Evolutionary conservation across 2,113 vertebrate genomes (phyloP).

Genomic region (Theristicus caerulescens): DNA sequence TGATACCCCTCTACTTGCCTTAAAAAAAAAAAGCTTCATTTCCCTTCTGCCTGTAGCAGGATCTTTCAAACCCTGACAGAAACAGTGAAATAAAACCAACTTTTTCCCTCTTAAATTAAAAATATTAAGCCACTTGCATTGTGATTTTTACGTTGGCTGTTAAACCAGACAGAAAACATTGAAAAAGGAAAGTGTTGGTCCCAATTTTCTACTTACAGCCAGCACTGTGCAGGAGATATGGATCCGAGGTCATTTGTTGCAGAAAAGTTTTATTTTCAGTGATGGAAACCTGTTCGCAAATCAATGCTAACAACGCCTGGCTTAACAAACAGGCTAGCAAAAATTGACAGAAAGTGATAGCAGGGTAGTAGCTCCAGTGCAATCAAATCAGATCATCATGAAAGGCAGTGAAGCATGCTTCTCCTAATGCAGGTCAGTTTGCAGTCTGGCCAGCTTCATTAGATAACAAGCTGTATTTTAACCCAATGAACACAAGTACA

Average conservation of each 20-base stretch:
- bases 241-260: background rate
- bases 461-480: background rate
- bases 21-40: background rate
- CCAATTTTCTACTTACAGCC: background rate
- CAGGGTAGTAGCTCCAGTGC: background rate
- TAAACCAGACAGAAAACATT: background rate
- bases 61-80: background rate
- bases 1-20: background rate
- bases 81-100: background rate
- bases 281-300: conserved; percentile 50
- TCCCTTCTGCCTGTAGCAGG: background rate
- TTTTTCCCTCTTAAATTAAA: background rate
- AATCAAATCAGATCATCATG: conserved; percentile 26
- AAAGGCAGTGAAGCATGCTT: background rate
- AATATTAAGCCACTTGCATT: background rate
- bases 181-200: background rate
- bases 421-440: background rate
- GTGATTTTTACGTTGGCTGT: background rate
- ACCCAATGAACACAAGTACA: background rate
- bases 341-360: conserved; percentile 13
- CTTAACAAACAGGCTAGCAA: conserved; percentile 37
- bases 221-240: background rate
- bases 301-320: background rate
- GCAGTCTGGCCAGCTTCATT: conserved; percentile 13
- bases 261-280: conserved; percentile 22